Evolutionary conservation across 2,797 vertebrate genomes (phyloP).

Genomic region (Psittacula echo): DNA sequence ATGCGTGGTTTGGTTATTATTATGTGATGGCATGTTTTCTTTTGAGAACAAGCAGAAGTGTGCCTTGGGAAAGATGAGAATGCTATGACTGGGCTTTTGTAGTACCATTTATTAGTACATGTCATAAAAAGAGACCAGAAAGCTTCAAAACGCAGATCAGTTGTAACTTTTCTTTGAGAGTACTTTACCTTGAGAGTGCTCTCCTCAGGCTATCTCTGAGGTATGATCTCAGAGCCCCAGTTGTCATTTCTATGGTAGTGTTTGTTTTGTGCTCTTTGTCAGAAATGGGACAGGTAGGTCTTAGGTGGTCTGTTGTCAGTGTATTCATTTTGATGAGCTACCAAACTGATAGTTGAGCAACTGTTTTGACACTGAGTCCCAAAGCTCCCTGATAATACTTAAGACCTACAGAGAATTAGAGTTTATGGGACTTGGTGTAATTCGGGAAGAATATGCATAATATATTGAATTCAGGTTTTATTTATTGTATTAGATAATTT

Average conservation of each 20-base stretch:
- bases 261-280: neutral
- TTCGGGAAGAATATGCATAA: neutral
- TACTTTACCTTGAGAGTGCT: neutral
- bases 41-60: neutral
- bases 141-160: neutral
- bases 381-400: neutral
- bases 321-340: neutral
- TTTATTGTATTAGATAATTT: neutral
- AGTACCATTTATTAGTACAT: neutral
- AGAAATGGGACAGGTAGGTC: neutral
- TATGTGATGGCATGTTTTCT: neutral
- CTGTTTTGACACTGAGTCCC: neutral
- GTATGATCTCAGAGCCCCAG: neutral
- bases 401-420: neutral
- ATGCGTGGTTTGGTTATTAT: neutral
- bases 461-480: neutral
- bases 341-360: neutral
- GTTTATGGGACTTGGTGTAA: neutral
- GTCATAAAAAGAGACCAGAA: neutral
- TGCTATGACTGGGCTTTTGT: accelerated
- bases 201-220: neutral
- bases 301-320: neutral
- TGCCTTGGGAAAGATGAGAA: neutral
- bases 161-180: neutral
- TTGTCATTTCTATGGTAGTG: neutral